These are phyloP conservation scores for Zootermopsis nevadensis DNA, from an alignment of 2,888 invertebrate species.

Conservation along the genomic window DNA sequence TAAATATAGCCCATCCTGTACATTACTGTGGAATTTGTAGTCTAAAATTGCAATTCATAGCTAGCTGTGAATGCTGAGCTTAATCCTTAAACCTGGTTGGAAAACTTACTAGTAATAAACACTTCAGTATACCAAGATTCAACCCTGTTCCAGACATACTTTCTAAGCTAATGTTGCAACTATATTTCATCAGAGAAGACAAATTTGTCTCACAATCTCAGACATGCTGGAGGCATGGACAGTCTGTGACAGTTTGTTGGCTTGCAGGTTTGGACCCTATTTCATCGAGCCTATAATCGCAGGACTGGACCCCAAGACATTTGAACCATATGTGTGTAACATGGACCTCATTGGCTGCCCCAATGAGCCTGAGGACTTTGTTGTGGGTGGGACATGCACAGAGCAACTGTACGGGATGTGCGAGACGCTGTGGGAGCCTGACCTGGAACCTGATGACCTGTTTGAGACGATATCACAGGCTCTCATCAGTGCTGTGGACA, in stretches of 20 bases:
- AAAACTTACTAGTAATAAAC: too few relatives aligned
- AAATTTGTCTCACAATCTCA: too few relatives aligned
- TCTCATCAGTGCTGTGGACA: constrained; percentile 93
- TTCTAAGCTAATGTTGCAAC: too few relatives aligned
- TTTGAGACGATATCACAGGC: constrained; percentile 98
- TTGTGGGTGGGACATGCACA: constrained; percentile 94
- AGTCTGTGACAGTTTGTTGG: background rate
- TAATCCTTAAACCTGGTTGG: too few relatives aligned
- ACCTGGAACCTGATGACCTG: constrained; percentile 89
- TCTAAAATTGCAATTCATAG: too few relatives aligned
- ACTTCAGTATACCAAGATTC: too few relatives aligned
- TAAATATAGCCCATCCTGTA: too few relatives aligned
- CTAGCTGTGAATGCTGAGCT: too few relatives aligned
- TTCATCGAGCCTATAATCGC: constrained; percentile 97
- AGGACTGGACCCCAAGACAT: constrained; percentile 86
- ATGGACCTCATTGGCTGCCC: constrained; percentile 97
- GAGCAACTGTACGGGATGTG: constrained; percentile 95
- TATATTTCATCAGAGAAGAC: too few relatives aligned
- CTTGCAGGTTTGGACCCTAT: constrained; percentile 84
- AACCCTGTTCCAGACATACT: too few relatives aligned
- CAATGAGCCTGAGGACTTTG: constrained; percentile 94
- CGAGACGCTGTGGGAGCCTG: constrained; percentile 93
- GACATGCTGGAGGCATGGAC: too few relatives aligned
- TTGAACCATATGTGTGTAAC: constrained; percentile 89
- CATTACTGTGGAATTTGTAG: too few relatives aligned